Evolutionary conservation across 2,113 vertebrate species (phyloP).

Genomic region (Cercocebus atys): DNA sequence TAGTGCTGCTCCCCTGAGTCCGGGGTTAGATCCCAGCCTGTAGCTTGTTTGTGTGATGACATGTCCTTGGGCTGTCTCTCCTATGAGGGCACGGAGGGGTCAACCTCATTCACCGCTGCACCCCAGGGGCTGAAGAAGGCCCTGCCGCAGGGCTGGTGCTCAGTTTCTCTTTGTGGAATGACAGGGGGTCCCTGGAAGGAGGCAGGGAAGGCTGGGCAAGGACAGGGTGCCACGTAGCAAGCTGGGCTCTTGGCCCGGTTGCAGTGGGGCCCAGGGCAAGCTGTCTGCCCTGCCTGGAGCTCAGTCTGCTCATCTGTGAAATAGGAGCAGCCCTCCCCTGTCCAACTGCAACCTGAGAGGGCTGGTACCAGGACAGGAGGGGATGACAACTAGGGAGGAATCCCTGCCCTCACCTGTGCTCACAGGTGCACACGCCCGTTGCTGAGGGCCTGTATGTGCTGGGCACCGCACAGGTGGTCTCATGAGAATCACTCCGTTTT

Average conservation of each 20-base stretch:
- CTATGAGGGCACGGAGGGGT: not conserved
- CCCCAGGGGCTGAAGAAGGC: not conserved
- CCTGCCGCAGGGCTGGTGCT: not conserved
- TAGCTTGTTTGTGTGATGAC: not conserved
- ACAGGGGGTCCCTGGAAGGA: not conserved
- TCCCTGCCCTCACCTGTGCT: not conserved
- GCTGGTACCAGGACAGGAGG: not conserved
- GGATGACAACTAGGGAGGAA: not conserved
- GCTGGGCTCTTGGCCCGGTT: not conserved
- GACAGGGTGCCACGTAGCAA: accelerated
- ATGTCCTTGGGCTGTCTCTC: not conserved
- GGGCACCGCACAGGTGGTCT: not conserved
- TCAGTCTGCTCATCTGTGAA: not conserved
- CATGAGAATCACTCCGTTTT: not conserved
- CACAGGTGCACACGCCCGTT: too few species aligned
- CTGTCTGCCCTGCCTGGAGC: not conserved
- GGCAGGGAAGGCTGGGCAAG: not conserved
- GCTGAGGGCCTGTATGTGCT: accelerated
- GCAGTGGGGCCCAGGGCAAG: not conserved
- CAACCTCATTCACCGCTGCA: not conserved
- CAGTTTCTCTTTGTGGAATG: not conserved
- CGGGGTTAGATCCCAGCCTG: too few species aligned
- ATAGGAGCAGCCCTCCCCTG: not conserved
- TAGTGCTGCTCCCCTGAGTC: not conserved
- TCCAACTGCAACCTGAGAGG: not conserved